Evolutionary conservation across 1,140 invertebrate species (phyloP).

Genomic region (Trichonephila clavipes): DNA sequence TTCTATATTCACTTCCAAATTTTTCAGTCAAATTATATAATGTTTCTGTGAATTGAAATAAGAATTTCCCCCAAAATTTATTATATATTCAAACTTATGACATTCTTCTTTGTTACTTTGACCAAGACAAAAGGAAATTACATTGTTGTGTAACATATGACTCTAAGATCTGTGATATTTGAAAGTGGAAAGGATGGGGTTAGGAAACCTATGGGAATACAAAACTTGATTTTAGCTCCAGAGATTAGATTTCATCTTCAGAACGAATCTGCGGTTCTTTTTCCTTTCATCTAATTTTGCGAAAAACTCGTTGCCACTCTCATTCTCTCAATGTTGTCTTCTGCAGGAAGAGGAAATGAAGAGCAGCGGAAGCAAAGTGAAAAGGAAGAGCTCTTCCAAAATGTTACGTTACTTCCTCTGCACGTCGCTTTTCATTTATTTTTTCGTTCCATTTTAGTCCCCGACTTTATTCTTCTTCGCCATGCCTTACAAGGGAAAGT

Average conservation of each 20-base stretch:
- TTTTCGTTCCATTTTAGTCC: background rate
- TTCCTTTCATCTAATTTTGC: background rate
- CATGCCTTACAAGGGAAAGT: background rate
- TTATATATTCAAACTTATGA: too few relatives aligned
- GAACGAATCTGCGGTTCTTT: background rate
- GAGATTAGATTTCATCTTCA: background rate
- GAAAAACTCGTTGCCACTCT: background rate
- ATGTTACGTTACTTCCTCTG: background rate
- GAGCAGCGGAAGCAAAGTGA: constrained; percentile 33
- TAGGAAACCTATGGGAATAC: too few relatives aligned
- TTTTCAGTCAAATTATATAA: too few relatives aligned
- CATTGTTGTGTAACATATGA: too few relatives aligned
- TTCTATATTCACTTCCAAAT: too few relatives aligned
- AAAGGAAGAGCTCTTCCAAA: background rate
- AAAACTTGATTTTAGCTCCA: too few relatives aligned
- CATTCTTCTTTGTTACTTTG: too few relatives aligned
- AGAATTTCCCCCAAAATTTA: too few relatives aligned
- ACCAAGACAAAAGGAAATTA: too few relatives aligned
- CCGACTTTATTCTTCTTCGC: background rate
- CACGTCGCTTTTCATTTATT: background rate
- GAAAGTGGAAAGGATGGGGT: too few relatives aligned
- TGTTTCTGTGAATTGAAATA: too few relatives aligned
- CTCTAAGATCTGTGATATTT: too few relatives aligned
- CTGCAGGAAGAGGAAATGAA: constrained; percentile 53
- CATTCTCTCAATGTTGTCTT: constrained; percentile 10